These are phyloP conservation scores for Ips typographus DNA, from an alignment of 1,140 invertebrate genomes.

Conservation along the genomic window DNA sequence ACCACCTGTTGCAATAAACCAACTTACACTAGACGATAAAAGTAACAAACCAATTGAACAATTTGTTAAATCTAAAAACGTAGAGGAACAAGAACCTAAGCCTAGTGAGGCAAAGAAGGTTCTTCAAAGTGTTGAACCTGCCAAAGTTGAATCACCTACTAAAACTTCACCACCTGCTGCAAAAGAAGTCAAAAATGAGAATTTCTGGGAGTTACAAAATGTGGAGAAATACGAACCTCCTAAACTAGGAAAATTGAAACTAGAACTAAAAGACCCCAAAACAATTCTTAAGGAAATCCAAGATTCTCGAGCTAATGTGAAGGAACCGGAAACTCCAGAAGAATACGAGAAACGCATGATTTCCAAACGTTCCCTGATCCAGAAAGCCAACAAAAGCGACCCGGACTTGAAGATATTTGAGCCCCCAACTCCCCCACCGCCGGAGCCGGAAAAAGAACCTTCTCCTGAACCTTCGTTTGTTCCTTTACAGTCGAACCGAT, in stretches of 20 bases:
- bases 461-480: slow-evolving; percentile 44
- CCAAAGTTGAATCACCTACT: too few species aligned
- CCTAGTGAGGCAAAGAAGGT: too few species aligned
- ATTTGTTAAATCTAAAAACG: too few species aligned
- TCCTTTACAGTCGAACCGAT: slow-evolving; percentile 49
- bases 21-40: background rate
- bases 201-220: slow-evolving; percentile 5
- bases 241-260: slow-evolving; percentile 49
- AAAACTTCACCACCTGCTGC: too few species aligned
- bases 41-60: background rate
- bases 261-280: slow-evolving; percentile 28
- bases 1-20: background rate
- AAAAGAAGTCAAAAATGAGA: background rate
- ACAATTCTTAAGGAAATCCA: slow-evolving; percentile 20
- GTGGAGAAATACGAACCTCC: slow-evolving; percentile 58
- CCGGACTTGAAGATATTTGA: slow-evolving; percentile 48
- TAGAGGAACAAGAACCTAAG: too few species aligned
- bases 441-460: slow-evolving; percentile 36
- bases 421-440: slow-evolving; percentile 41
- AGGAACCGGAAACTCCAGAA: slow-evolving; percentile 32
- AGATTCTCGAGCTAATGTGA: background rate
- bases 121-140: too few species aligned
- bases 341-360: slow-evolving; percentile 35
- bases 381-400: slow-evolving; percentile 47
- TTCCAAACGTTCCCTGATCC: slow-evolving; percentile 48